Conservation (phyloP, 2,113 vertebrate species). For the Eclectus roratus region DNA sequence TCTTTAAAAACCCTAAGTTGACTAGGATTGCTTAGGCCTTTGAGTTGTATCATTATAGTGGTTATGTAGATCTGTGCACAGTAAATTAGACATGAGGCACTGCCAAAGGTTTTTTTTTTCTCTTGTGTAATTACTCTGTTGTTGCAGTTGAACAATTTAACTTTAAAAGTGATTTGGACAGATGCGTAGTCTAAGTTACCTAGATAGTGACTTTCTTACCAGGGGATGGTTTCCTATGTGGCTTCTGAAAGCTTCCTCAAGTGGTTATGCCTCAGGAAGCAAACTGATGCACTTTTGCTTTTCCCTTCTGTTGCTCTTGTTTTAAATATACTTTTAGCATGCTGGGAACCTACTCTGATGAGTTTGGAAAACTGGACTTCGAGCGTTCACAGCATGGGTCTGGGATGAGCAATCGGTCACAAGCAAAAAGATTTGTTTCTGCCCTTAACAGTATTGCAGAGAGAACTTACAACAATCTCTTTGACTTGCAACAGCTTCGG, state of each 20-base stretch:
- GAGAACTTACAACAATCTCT: constrained; percentile 87
- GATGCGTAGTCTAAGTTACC: background rate
- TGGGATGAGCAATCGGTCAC: constrained; percentile 93
- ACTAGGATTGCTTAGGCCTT: background rate
- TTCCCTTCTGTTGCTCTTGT: background rate
- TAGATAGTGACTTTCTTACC: background rate
- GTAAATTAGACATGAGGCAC: background rate
- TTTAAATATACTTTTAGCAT: constrained; percentile 71
- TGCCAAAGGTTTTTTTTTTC: background rate
- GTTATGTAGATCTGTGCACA: background rate
- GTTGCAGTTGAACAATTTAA: background rate
- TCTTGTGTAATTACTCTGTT: background rate
- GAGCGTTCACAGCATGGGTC: constrained; percentile 94
- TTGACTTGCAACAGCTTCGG: constrained; percentile 86
- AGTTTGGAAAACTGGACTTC: constrained; percentile 93
- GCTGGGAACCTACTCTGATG: constrained; percentile 92
- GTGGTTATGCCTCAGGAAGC: background rate
- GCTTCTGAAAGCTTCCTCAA: background rate
- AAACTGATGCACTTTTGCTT: background rate
- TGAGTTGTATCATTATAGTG: background rate
- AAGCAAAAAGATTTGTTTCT: constrained; percentile 87
- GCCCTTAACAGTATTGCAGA: constrained; percentile 86
- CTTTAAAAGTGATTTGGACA: background rate
- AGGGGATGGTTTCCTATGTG: background rate
- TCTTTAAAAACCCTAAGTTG: background rate